Conservation (phyloP, 2,888 invertebrate genomes). For the Callyntrura guangdongensis region DNA sequence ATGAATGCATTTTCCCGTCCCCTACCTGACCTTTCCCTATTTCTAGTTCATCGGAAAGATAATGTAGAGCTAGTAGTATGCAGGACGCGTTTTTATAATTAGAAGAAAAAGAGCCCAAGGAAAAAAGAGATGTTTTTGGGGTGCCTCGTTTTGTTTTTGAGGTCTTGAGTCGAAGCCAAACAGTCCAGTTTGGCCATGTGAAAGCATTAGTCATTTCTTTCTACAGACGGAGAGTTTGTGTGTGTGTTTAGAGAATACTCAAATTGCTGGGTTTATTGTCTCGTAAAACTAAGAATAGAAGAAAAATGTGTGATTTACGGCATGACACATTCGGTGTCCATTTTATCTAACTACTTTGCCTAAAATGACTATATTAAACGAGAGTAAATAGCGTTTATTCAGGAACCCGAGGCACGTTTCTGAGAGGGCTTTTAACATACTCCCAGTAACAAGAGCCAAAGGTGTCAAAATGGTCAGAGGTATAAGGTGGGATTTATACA, state of each 20-base stretch:
- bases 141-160: background rate
- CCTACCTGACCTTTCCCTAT: slow-evolving; percentile 66
- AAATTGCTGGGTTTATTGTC: slow-evolving; percentile 47
- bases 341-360: slow-evolving; percentile 30
- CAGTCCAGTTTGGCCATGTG: slow-evolving; percentile 12
- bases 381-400: background rate
- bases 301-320: slow-evolving; percentile 35
- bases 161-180: slow-evolving; percentile 26
- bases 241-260: background rate
- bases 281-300: slow-evolving; percentile 25
- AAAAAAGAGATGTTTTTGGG: background rate
- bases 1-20: background rate
- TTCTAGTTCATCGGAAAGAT: background rate
- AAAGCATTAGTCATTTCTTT: slow-evolving; percentile 51
- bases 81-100: background rate
- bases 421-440: background rate
- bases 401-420: background rate
- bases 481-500: background rate
- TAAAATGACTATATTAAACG: slow-evolving; percentile 39
- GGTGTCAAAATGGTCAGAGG: slow-evolving; percentile 57
- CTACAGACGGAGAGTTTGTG: too few relatives aligned
- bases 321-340: slow-evolving; percentile 50
- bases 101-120: slow-evolving; percentile 9
- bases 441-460: background rate
- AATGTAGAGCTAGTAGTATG: background rate